Base-by-base conservation (phyloP, 2,797 vertebrate genomes). In the Orientallactaga sibirica region DNA sequence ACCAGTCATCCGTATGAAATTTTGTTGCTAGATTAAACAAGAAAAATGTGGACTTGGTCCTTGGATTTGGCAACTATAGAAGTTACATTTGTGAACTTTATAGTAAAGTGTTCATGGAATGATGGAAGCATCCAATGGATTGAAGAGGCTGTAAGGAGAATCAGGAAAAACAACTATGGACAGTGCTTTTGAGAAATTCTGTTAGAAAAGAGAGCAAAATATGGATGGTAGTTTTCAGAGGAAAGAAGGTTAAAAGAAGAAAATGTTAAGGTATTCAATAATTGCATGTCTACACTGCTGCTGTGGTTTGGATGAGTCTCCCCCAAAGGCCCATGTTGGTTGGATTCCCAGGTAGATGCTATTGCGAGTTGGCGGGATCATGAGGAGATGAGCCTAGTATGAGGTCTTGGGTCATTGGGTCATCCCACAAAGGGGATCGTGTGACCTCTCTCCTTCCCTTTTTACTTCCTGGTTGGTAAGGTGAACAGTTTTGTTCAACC, bases 121-220 rank as follows among this genome's bases (percentile, higher is more conserved):
- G 20, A 78, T 52, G 64, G 12, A 3, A 83, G 29, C 22, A 73
- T 29, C 18, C 71, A 33, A 55, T 58, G n/a, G 8, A 15, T 33
- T 78, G 76, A 67, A 94, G 61, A 83, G n/a, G 93, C 52, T 25
- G 33, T 22, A 58, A 85, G 62, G 85, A 85, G 24, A 93, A 68
- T 71, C 37, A 25, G 27, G 27, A 24, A 67, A 94, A 86, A 7
- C 12, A 86, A 58, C 6, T 75, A 66, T 11, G n/a, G 11, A 70
- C 3, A 58, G 55, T 81, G 41, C 3, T 92, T 83, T 80, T 68
- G 83, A 88, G 62, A 14, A 64, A 7, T 74, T 82, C 86, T 68
- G 16, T 86, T 73, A 79, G 68, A 93, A 82, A 90, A 48, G 48
- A 88, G 11, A 64, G 2, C 9, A 74, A 85, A 64, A 37, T 9